Conservation (phyloP, 1,140 invertebrate species). For the Conus betulinus region DNA sequence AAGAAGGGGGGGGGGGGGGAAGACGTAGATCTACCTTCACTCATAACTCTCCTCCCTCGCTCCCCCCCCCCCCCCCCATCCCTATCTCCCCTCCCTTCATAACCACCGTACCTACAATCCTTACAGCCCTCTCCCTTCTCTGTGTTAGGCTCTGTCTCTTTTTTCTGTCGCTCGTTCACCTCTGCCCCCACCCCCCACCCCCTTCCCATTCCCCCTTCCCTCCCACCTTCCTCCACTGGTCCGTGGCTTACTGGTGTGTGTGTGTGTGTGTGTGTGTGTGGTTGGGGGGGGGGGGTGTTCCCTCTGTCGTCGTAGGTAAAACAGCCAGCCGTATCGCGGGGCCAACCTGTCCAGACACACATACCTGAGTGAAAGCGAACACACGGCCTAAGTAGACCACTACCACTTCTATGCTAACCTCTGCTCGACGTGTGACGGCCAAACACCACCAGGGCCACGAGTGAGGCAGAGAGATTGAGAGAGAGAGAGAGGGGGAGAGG, state of each 20-base stretch:
- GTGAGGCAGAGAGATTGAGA: neutral
- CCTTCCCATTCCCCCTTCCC: neutral
- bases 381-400: conserved; percentile 12
- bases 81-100: neutral
- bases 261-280: neutral
- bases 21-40: neutral
- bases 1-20: neutral
- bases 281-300: neutral
- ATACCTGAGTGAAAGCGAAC: conserved; percentile 16
- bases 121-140: neutral
- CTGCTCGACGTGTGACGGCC: neutral
- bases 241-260: neutral
- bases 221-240: neutral
- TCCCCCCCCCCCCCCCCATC: neutral
- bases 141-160: neutral
- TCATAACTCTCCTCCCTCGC: neutral
- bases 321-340: conserved; percentile 3
- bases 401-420: neutral
- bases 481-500: neutral
- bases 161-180: neutral
- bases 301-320: conserved; percentile 19
- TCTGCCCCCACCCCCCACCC: neutral
- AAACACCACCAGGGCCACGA: neutral
- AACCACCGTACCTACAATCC: neutral
- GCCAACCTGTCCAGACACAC: neutral